A percentile compares a stretch with the other conserved stretches of the same genome.
These are phyloP conservation scores for Lepus timidus DNA, from an alignment of 2,113 vertebrate species.

Conservation along the genomic window DNA sequence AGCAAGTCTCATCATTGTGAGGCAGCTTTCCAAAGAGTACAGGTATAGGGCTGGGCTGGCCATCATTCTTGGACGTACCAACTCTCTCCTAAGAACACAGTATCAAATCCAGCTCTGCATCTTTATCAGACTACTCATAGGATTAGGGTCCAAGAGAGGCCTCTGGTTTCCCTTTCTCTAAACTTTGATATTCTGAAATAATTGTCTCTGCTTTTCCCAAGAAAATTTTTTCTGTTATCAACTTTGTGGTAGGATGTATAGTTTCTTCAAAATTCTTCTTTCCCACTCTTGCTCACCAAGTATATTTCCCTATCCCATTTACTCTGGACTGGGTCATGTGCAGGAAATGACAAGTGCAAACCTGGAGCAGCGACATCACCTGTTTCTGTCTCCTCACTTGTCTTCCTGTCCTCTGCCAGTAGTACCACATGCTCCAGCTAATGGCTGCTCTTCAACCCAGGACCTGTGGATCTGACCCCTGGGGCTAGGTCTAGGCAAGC, in stretches of 20 bases:
- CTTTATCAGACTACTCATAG: background rate
- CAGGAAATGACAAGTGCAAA: background rate
- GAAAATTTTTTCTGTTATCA: background rate
- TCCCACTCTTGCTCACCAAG: background rate
- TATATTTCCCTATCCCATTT: background rate
- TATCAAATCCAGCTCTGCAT: background rate
- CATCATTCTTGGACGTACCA: too few relatives aligned
- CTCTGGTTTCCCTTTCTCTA: background rate
- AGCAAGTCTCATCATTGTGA: background rate
- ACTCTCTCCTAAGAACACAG: background rate
- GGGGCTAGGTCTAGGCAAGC: background rate
- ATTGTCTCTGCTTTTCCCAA: background rate
- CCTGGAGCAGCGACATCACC: background rate
- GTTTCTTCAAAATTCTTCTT: background rate
- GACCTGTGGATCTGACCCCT: background rate
- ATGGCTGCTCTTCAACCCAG: background rate
- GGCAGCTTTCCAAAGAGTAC: background rate
- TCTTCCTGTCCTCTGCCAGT: background rate
- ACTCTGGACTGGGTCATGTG: background rate
- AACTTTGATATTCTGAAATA: background rate
- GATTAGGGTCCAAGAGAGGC: background rate
- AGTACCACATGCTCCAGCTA: background rate
- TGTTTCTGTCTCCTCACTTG: background rate
- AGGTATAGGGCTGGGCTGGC: background rate
- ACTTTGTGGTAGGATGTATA: background rate